These are phyloP conservation scores for Sinohyriopsis cumingii DNA, from an alignment of 2,888 invertebrate genomes.

Conservation along the genomic window DNA sequence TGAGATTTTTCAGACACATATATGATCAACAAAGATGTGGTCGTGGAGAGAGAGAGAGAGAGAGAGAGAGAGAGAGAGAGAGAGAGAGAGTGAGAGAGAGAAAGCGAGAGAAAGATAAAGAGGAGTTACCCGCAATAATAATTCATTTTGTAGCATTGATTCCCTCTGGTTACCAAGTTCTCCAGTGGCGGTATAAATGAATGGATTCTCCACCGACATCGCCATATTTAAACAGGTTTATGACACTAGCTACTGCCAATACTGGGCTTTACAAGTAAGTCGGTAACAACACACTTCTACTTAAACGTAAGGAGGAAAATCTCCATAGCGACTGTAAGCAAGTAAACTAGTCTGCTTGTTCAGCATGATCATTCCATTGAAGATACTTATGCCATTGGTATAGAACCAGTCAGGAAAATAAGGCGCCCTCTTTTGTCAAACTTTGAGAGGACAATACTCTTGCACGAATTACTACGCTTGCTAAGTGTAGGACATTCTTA, in stretches of 20 bases:
- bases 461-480: too few relatives aligned
- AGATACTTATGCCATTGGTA: too few relatives aligned
- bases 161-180: slow-evolving; percentile 65
- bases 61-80: background rate
- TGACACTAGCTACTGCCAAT: too few relatives aligned
- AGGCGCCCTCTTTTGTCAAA: too few relatives aligned
- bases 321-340: slow-evolving; percentile 45
- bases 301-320: slow-evolving; percentile 21
- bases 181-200: slow-evolving; percentile 64
- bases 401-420: too few relatives aligned
- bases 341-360: background rate
- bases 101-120: slow-evolving; percentile 2
- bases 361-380: too few relatives aligned
- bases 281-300: too few relatives aligned
- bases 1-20: background rate
- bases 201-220: slow-evolving; percentile 39
- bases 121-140: slow-evolving; percentile 63
- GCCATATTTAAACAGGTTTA: background rate
- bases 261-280: too few relatives aligned
- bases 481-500: too few relatives aligned
- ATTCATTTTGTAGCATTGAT: slow-evolving; percentile 68
- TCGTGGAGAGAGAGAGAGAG: background rate
- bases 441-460: too few relatives aligned
- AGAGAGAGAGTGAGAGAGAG: slow-evolving; percentile 2
- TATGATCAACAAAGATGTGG: background rate